A percentile compares a stretch with the other conserved stretches of the same genome.
These are phyloP conservation scores for Grantiella picta DNA, from an alignment of 2,113 vertebrate species.

Conservation along the genomic window DNA sequence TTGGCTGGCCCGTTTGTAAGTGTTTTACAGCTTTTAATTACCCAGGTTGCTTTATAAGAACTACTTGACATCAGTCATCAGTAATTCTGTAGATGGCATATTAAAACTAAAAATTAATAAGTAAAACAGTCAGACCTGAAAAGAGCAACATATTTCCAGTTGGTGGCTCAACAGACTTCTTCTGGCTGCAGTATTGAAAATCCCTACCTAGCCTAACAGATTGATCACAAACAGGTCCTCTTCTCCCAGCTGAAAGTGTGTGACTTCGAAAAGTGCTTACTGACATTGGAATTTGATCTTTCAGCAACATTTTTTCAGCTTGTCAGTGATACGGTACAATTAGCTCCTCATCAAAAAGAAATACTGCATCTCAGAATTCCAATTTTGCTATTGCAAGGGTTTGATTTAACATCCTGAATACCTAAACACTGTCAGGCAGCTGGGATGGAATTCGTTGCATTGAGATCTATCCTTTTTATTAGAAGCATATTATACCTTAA, in stretches of 20 bases:
- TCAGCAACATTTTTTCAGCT: neutral
- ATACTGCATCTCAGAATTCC: neutral
- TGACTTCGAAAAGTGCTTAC: neutral
- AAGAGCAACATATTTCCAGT: neutral
- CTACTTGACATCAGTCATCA: neutral
- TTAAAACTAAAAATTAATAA: neutral
- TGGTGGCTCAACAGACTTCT: neutral
- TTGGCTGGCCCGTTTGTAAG: neutral
- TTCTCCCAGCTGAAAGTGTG: neutral
- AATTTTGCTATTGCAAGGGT: slow-evolving; percentile 11
- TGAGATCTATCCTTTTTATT: slow-evolving; percentile 52
- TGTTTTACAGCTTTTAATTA: slow-evolving; percentile 10
- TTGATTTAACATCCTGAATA: slow-evolving; percentile 45
- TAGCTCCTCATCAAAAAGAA: slow-evolving; percentile 48
- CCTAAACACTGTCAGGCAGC: neutral
- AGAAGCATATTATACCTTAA: slow-evolving; percentile 59
- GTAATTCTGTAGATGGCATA: neutral
- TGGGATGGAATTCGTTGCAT: neutral
- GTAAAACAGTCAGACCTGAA: neutral
- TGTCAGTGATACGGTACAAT: neutral
- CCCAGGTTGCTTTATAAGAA: neutral
- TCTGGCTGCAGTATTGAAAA: neutral
- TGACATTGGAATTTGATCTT: slow-evolving; percentile 10
- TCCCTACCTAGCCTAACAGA: neutral
- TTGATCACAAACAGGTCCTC: neutral